Base-by-base conservation (phyloP, 2,113 vertebrate species). In the Athene noctua region DNA sequence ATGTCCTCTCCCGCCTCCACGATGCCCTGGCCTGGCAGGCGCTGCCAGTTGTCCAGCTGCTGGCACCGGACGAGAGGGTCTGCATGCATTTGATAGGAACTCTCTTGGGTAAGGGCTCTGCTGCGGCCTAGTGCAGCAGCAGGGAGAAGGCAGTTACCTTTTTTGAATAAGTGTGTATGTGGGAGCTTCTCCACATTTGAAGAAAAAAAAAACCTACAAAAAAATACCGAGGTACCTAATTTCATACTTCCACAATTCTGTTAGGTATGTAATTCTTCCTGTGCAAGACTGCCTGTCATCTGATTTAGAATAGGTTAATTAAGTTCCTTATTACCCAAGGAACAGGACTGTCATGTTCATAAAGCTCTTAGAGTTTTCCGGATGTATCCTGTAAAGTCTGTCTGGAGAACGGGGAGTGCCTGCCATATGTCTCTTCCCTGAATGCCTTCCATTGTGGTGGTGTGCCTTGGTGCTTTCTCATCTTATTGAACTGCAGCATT, bases 51-150 rank as follows among this genome's bases (percentile, higher is more conserved):
- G 88, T 95, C 36, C 98, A 98, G 92, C 94, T 99, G 90, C 96
- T 99, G 71, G 96, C 92, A 19, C 97, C 98, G 40, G 99, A 99
- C 25, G 96, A 98, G 87, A 97, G 97, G 87, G 97, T 99, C 86
- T 98, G 98, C 83, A 26, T 97, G 18, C 98, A 96, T 80, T 98
- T 99, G 79, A 96, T 98, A 91, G 96, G 94, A 62, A 97, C 98
- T 40, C 95, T 99, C 38, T 97, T 99, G 52, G 99, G 99, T 99
- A 98, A 98, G 99, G 92, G 70, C 89, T 44, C 22, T 20, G n/a
- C 62, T 26, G 46, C 8, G 79, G 42, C 17, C 51, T 38, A 11
- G 17, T 1, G 10, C 49, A 10, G 46, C 46, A 11, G 17, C 59
- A 11, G 42, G 40, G 67, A 38, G 34, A 36, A 40, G 27, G n/a